phyloP scores from a whole-genome alignment of 2,113 vertebrate species.

The Dromiciops gliroides region DNA sequence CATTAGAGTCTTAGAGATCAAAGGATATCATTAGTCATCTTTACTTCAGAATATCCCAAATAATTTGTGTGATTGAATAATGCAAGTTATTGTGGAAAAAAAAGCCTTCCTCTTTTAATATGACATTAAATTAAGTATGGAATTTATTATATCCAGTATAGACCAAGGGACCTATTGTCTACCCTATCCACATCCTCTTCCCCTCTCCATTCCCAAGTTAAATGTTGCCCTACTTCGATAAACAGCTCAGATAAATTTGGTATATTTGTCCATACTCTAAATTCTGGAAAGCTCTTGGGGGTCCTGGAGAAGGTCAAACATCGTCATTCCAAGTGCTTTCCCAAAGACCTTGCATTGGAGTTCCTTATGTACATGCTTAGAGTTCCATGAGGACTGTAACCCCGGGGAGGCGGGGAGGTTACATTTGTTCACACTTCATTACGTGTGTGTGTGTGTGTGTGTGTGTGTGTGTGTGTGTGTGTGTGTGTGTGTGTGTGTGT shows the following conservation, averaged over 20 bases:
- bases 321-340: not conserved
- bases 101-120: not conserved
- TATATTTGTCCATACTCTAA: not conserved
- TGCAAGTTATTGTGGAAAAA: not conserved
- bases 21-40: not conserved
- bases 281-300: not conserved
- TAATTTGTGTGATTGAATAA: not conserved
- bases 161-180: not conserved
- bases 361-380: not conserved
- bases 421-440: not conserved
- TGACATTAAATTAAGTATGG: not conserved
- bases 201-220: not conserved
- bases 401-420: no score
- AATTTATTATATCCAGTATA: not conserved
- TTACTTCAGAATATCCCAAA: not conserved
- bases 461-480: no score
- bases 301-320: not conserved
- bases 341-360: no score
- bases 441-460: no score
- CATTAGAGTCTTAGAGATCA: not conserved
- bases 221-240: not conserved
- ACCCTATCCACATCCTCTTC: not conserved
- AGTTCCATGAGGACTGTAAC: not conserved
- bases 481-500: no score
- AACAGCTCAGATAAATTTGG: not conserved